phyloP scores from a whole-genome alignment of 2,113 vertebrate species.

The Hippolais icterina region DNA sequence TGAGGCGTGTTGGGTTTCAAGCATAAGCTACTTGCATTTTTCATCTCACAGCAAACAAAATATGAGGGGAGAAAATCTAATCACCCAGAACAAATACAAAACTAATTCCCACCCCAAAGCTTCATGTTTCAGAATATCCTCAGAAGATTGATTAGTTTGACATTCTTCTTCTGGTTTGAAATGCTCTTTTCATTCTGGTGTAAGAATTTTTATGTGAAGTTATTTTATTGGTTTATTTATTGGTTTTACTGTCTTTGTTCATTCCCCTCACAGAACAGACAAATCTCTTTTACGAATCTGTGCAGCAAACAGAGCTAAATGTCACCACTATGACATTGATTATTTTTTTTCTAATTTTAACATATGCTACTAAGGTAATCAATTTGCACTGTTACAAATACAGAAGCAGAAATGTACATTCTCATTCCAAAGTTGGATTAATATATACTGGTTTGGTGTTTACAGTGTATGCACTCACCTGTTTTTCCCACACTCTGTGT shows the following conservation, averaged over 20 bases:
- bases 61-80: neutral
- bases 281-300: neutral
- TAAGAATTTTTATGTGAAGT: neutral
- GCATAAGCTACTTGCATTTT: neutral
- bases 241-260: neutral
- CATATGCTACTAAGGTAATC: neutral
- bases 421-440: neutral
- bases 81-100: neutral
- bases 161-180: neutral
- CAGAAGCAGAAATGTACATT: neutral
- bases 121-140: neutral
- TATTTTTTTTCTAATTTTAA: neutral
- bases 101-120: neutral
- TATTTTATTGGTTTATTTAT: neutral
- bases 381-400: neutral
- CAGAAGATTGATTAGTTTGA: neutral
- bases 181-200: neutral
- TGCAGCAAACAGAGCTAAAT: neutral
- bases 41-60: neutral
- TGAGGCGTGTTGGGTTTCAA: neutral
- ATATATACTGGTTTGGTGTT: neutral
- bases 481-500: neutral
- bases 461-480: neutral
- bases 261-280: neutral
- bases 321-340: neutral